These are phyloP conservation scores for Himalopsyche tibetana DNA, from an alignment of 2,888 invertebrate genomes.

Conservation along the genomic window DNA sequence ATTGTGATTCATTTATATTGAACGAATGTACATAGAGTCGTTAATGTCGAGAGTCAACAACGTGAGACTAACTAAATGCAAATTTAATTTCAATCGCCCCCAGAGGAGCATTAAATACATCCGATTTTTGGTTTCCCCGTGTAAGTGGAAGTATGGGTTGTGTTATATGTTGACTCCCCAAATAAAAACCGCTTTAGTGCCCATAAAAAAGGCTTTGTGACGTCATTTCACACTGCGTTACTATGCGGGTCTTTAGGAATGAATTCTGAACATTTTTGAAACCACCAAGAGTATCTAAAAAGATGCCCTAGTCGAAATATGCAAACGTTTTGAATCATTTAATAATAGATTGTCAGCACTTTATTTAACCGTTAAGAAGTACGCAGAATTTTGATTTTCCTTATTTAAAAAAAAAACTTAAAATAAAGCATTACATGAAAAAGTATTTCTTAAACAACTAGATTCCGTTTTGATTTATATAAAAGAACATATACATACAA, in stretches of 20 bases:
- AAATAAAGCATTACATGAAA: too few species aligned
- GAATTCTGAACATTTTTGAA: constrained; percentile 2
- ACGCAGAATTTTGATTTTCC: too few species aligned
- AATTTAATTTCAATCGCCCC: constrained; percentile 11
- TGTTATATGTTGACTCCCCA: not conserved
- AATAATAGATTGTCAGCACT: too few species aligned
- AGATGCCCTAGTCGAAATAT: not conserved
- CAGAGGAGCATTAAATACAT: not conserved
- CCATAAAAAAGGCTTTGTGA: not conserved
- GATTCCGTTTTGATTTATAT: too few species aligned
- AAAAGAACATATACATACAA: too few species aligned
- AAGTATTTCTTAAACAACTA: too few species aligned
- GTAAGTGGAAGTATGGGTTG: not conserved
- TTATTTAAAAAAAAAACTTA: too few species aligned
- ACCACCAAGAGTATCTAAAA: not conserved
- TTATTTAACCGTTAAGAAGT: too few species aligned
- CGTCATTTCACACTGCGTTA: constrained; percentile 9
- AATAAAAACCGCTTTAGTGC: constrained; percentile 23
- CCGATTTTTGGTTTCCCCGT: not conserved
- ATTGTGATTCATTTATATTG: too few species aligned
- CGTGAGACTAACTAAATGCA: not conserved
- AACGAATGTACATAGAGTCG: too few species aligned
- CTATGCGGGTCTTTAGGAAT: not conserved
- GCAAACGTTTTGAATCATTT: not conserved
- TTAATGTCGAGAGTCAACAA: not conserved